Evolutionary conservation across 53 echinoderm and acorn worm species (phyloP).

Genomic region (Henricia sp.): DNA sequence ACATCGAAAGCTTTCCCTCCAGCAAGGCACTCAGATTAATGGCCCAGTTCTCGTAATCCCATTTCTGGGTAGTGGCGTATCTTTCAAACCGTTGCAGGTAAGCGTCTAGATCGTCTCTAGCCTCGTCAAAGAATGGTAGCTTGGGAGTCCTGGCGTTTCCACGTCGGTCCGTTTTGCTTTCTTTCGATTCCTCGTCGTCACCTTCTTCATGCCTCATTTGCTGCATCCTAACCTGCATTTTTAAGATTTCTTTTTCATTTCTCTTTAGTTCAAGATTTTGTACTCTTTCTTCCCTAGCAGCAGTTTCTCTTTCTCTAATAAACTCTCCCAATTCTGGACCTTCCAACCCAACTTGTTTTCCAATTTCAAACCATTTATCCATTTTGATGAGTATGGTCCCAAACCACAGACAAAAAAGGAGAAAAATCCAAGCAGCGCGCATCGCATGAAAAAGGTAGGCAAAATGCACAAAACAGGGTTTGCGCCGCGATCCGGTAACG

Average conservation of each 20-base stretch:
- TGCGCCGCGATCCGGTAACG: too few species aligned
- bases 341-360: slow-evolving; percentile 13
- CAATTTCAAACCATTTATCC: slow-evolving; percentile 3
- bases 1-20: slow-evolving; percentile 43
- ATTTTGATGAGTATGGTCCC: background rate
- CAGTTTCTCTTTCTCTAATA: slow-evolving; percentile 27
- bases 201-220: background rate
- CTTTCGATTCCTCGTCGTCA: background rate
- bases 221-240: background rate
- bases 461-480: background rate
- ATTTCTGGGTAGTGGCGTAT: slow-evolving; percentile 53
- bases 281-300: slow-evolving; percentile 20
- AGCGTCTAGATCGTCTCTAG: slow-evolving; percentile 63
- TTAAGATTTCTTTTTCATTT: slow-evolving; percentile 10
- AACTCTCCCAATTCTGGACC: slow-evolving; percentile 9
- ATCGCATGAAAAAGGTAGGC: background rate
- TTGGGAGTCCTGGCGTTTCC: slow-evolving; percentile 8
- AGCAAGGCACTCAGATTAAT: slow-evolving; percentile 61
- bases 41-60: slow-evolving; percentile 57
- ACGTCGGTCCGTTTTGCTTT: background rate
- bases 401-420: background rate
- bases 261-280: background rate
- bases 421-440: background rate
- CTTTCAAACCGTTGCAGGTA: slow-evolving; percentile 65
- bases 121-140: slow-evolving; percentile 65